Evolutionary conservation across 2,113 vertebrate genomes (phyloP).

Genomic region (Dromiciops gliroides): DNA sequence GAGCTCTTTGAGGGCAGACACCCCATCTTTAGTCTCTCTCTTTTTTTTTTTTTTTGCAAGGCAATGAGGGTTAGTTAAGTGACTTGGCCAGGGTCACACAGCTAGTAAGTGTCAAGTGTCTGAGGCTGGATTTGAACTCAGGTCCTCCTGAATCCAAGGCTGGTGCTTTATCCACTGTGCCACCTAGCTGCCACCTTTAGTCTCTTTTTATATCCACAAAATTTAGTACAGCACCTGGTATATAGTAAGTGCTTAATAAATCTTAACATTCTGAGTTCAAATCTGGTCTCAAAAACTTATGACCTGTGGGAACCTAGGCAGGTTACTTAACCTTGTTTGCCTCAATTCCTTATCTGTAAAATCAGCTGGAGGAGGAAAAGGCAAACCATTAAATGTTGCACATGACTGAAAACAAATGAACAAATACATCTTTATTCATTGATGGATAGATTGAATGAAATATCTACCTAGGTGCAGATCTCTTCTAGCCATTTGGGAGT

Average conservation of each 20-base stretch:
- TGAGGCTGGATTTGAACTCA: too few relatives aligned
- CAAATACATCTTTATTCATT: neutral
- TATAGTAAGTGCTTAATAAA: neutral
- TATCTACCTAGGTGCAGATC: neutral
- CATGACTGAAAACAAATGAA: neutral
- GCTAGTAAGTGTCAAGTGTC: too few relatives aligned
- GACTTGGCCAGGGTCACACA: too few relatives aligned
- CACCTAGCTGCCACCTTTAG: too few relatives aligned
- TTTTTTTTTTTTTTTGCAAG: too few relatives aligned
- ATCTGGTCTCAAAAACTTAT: neutral
- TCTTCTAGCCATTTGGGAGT: neutral
- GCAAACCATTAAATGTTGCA: neutral
- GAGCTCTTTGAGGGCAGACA: neutral
- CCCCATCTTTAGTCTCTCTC: too few relatives aligned
- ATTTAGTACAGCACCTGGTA: neutral
- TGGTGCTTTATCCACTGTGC: too few relatives aligned
- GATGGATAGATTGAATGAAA: neutral
- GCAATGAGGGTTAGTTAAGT: too few relatives aligned
- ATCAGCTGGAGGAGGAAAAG: neutral
- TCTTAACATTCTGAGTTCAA: neutral
- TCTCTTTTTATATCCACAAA: neutral
- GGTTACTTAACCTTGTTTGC: neutral
- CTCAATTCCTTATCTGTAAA: neutral
- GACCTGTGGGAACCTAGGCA: neutral
- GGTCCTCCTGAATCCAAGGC: too few relatives aligned